Percentiles rank a stretch among this genome's conserved stretches.
Conservation (phyloP, 1,140 invertebrate genomes). For the Pantala flavescens region DNA sequence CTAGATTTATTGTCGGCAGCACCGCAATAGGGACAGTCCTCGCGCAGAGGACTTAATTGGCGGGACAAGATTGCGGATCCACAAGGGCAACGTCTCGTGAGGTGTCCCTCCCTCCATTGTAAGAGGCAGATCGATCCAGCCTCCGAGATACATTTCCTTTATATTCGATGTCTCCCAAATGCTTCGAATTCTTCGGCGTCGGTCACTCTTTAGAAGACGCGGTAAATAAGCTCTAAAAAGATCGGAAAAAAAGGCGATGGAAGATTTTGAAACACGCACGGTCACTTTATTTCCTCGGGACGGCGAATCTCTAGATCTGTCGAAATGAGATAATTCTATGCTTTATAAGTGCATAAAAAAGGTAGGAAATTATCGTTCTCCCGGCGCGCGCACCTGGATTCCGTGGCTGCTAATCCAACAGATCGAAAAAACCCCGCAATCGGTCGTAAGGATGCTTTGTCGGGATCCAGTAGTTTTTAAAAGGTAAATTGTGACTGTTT, state of each 20-base stretch:
- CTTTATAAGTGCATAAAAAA: too few relatives aligned
- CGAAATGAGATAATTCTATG: too few relatives aligned
- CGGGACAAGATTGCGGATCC: not conserved
- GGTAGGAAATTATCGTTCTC: too few relatives aligned
- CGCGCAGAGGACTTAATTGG: not conserved
- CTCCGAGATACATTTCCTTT: not conserved
- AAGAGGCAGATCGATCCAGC: constrained; percentile 7
- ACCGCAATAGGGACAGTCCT: not conserved
- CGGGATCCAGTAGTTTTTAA: not conserved
- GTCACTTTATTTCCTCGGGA: too few relatives aligned
- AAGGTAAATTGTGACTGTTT: not conserved
- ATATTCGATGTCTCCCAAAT: not conserved
- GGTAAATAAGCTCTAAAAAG: not conserved
- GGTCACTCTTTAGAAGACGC: not conserved
- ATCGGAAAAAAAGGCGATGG: not conserved
- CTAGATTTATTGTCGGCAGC: not conserved
- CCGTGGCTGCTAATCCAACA: too few relatives aligned
- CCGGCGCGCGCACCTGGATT: too few relatives aligned
- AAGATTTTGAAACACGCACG: too few relatives aligned
- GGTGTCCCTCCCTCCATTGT: constrained; percentile 1
- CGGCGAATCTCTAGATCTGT: too few relatives aligned
- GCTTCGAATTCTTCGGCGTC: not conserved
- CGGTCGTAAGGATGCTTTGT: too few relatives aligned
- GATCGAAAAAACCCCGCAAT: too few relatives aligned
- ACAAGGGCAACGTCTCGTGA: not conserved